A percentile compares a stretch with the other conserved stretches of the same genome.
These are phyloP conservation scores for Ceraclea dissimilis DNA, from an alignment of 2,888 invertebrate genomes.

Conservation along the genomic window DNA sequence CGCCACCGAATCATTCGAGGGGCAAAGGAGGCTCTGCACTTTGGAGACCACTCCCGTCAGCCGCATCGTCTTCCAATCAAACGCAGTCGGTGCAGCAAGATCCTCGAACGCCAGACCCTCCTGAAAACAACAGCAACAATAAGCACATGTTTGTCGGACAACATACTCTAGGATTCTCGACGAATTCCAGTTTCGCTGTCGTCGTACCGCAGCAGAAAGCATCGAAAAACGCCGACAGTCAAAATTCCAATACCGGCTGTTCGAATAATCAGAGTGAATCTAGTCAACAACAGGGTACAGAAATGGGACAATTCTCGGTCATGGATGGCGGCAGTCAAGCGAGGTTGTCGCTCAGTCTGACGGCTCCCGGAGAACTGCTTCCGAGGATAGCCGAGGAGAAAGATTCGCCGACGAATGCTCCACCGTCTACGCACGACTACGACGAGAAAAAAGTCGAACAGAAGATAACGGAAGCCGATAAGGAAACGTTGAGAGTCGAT, in stretches of 20 bases:
- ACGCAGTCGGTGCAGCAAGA: conserved; percentile 19
- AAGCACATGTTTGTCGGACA: conserved; percentile 23
- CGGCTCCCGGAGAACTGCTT: conserved; percentile 52
- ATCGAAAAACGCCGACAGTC: conserved; percentile 11
- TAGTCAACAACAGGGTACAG: background rate
- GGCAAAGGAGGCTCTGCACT: conserved; percentile 32
- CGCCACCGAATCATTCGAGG: conserved; percentile 27
- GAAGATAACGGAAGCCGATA: conserved; percentile 21
- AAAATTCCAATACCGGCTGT: conserved; percentile 3
- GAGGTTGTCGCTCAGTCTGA: conserved; percentile 38
- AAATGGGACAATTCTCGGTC: conserved; percentile 16
- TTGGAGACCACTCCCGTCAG: conserved; percentile 34
- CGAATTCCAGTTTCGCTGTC: conserved; percentile 25
- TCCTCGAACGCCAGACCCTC: conserved; percentile 17
- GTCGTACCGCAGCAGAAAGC: conserved; percentile 24
- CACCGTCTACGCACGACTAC: conserved; percentile 9
- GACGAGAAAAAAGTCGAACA: conserved; percentile 20
- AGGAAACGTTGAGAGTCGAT: conserved; percentile 16
- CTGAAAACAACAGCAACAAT: conserved; percentile 19
- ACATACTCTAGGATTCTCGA: conserved; percentile 23
- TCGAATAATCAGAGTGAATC: conserved; percentile 8
- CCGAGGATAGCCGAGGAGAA: conserved; percentile 85
- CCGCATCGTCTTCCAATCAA: conserved; percentile 30
- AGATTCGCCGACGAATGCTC: conserved; percentile 63
- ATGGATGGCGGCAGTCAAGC: conserved; percentile 25